Evolutionary conservation across 2,113 vertebrate genomes (phyloP).

Genomic region (Tachysurus vachellii): DNA sequence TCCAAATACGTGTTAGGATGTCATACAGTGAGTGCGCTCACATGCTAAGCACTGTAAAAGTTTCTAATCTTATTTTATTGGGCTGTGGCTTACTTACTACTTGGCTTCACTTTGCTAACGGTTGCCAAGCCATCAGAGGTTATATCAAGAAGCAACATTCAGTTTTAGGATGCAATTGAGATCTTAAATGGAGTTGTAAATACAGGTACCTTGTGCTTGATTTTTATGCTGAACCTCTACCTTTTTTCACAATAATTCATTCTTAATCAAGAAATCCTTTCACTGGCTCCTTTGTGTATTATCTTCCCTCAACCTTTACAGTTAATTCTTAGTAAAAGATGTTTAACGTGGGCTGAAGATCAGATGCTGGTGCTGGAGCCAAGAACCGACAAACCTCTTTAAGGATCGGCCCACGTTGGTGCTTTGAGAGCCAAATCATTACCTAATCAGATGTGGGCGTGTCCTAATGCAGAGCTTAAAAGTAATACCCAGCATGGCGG

Average conservation of each 20-base stretch:
- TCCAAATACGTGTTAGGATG: conserved; percentile 44
- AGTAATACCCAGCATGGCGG: background rate
- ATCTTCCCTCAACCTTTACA: background rate
- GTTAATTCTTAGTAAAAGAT: background rate
- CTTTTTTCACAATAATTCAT: background rate
- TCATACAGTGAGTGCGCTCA: conserved; percentile 49
- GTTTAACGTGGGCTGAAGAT: conserved; percentile 19
- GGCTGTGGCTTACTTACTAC: conserved; percentile 19
- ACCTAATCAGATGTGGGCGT: conserved; percentile 15
- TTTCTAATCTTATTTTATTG: conserved; percentile 46
- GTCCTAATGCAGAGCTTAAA: background rate
- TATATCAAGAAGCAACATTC: conserved; percentile 34
- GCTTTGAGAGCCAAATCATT: background rate
- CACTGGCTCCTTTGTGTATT: conserved; percentile 11
- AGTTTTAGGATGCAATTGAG: conserved; percentile 7
- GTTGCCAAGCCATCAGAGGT: conserved; percentile 36
- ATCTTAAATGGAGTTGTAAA: conserved; percentile 9
- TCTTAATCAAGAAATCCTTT: background rate
- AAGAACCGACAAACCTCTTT: conserved; percentile 4
- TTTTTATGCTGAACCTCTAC: background rate
- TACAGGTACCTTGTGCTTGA: background rate
- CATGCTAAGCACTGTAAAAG: conserved; percentile 26
- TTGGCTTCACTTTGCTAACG: conserved; percentile 35
- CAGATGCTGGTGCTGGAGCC: conserved; percentile 19
- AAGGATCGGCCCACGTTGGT: conserved; percentile 1